Percentiles rank a stretch among this genome's conserved stretches.
Evolutionary conservation across 2,113 vertebrate species (phyloP).

Genomic region (Caretta caretta): DNA sequence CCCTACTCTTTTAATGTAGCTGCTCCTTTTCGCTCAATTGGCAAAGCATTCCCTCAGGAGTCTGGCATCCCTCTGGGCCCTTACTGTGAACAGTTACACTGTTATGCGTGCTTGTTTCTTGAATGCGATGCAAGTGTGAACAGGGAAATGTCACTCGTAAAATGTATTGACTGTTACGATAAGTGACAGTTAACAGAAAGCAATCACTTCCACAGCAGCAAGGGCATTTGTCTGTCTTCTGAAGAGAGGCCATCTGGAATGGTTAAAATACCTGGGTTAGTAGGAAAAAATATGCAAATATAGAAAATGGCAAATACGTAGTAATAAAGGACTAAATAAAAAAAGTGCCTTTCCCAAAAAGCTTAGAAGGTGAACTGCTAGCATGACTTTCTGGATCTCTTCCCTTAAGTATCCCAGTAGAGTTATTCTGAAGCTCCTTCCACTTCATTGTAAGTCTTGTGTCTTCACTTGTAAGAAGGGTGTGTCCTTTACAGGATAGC

Average conservation of each 20-base stretch:
- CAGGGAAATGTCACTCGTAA: background rate
- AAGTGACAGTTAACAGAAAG: background rate
- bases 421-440: too few relatives aligned
- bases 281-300: background rate
- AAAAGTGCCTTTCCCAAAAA: background rate
- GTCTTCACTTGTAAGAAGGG: background rate
- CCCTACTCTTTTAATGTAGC: slow-evolving; percentile 45
- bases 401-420: background rate
- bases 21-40: background rate
- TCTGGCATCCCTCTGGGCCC: background rate
- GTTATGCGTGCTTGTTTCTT: background rate
- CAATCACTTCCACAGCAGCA: accelerated
- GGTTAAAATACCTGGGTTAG: background rate
- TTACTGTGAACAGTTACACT: background rate
- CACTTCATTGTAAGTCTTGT: background rate
- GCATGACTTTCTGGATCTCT: background rate
- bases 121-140: background rate
- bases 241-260: background rate
- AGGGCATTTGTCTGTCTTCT: background rate
- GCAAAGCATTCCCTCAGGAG: background rate
- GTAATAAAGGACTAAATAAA: background rate
- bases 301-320: background rate
- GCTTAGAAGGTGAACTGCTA: background rate
- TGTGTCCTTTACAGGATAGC: background rate
- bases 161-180: accelerated